Evolutionary conservation across 2,888 invertebrate species (phyloP).

Genomic region (Megaustenia siamemsis): DNA sequence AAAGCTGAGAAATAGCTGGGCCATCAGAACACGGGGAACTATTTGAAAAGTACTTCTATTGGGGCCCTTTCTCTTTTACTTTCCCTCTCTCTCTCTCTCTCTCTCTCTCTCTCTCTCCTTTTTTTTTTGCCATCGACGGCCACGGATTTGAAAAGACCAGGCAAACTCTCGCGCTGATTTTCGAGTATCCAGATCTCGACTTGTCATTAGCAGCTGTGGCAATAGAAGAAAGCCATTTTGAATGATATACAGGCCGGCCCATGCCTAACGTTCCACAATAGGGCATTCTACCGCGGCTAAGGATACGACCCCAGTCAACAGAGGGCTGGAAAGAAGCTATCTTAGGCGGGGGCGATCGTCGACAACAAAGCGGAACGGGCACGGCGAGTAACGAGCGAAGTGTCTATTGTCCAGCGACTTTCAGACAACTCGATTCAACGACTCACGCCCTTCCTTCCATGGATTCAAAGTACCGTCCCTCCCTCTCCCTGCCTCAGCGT

Average conservation of each 20-base stretch:
- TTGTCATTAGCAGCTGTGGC: neutral
- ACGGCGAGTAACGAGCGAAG: neutral
- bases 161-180: conserved; percentile 26
- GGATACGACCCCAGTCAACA: conserved; percentile 25
- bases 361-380: conserved; percentile 29
- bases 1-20: too few relatives aligned
- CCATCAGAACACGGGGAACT: too few relatives aligned
- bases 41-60: too few relatives aligned
- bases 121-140: too few relatives aligned
- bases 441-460: conserved; percentile 11
- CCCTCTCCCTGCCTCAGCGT: too few relatives aligned
- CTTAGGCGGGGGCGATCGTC: conserved; percentile 29
- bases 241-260: conserved; percentile 46
- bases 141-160: neutral
- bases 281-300: conserved; percentile 16
- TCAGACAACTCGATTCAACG: conserved; percentile 25
- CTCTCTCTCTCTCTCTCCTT: too few relatives aligned
- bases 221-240: conserved; percentile 45
- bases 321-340: conserved; percentile 33
- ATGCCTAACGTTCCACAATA: conserved; percentile 26
- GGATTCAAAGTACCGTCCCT: neutral
- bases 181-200: conserved; percentile 39
- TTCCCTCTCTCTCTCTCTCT: too few relatives aligned
- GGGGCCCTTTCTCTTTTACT: too few relatives aligned
- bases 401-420: conserved; percentile 23